Evolutionary conservation across 2,888 invertebrate genomes (phyloP), one percentile per base, ranked within the genome.

Genomic region (Trilocha varians): DNA sequence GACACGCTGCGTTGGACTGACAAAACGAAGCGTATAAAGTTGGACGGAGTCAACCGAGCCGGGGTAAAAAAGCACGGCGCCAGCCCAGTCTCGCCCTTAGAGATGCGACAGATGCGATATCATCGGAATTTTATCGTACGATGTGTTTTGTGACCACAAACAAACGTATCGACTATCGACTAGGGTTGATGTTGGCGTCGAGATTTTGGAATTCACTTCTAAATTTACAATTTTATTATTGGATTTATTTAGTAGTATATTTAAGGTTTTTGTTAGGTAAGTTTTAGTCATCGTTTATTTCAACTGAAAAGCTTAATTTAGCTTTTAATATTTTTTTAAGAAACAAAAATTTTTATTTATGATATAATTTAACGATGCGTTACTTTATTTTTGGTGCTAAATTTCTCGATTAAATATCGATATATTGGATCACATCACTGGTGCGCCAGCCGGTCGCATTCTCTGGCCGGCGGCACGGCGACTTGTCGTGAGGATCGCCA

Each of bases 21-120:
- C 59, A 59, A 55, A 57, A 57, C 65, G 59, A 57, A 63, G 62
- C 57, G 56, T 64, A 57, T 65, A 69, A 69, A 70, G 65, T 73
- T 74, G 72, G 71, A 64, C 63, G 53, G 62, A 66, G 59, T 61
- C 55, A 55, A 55, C 53, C 59, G 63, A 57, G 59, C 63, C 74
- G 67, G 80, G 79, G 80, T 78, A 80, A 84, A 83, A 83, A 83
- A 80, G 78, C 69, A 61, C 79, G 84, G 85, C 85, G 85, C 85
- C 85, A 85, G 65, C 63, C 67, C 64, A 59, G 80, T 78, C 82
- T 78, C 75, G 84, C 82, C 82, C 80, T 76, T 82, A 85, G 85
- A 74, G 85, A 80, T 80, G 84, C 67, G 65, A 34, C 38, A 18
- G 45, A 41, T 41, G 46, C 49, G 55, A 57, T 65, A 62, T 63